Percentiles rank a stretch among this genome's conserved stretches.
These are phyloP conservation scores for Eubasilissa splendida DNA, from an alignment of 2,888 invertebrate genomes.

Conservation along the genomic window DNA sequence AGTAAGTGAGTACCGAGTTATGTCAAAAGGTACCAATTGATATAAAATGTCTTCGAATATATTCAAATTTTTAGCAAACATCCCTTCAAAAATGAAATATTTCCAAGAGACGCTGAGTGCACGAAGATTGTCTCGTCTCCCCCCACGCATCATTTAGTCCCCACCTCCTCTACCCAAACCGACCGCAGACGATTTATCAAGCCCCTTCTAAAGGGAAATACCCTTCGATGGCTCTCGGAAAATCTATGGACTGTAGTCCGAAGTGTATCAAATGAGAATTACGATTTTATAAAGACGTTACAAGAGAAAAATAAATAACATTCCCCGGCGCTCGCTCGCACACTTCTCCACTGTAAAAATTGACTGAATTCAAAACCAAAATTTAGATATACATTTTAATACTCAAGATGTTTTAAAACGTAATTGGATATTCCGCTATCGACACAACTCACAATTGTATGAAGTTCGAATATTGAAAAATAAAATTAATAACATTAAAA, in stretches of 20 bases:
- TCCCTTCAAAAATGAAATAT: slow-evolving; percentile 21
- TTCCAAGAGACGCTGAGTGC: slow-evolving; percentile 1
- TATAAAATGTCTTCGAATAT: neutral
- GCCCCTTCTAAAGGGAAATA: slow-evolving; percentile 42
- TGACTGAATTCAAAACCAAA: too few species aligned
- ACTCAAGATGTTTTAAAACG: too few species aligned
- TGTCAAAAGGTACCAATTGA: too few species aligned
- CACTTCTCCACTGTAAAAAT: neutral
- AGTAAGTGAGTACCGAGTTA: too few species aligned
- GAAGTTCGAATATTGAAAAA: too few species aligned
- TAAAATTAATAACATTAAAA: too few species aligned
- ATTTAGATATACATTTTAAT: too few species aligned
- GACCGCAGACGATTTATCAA: slow-evolving; percentile 57
- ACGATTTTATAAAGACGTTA: slow-evolving; percentile 52
- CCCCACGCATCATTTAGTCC: slow-evolving; percentile 39
- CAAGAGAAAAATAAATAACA: slow-evolving; percentile 49
- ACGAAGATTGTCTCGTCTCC: slow-evolving; percentile 7
- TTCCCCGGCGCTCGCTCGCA: neutral
- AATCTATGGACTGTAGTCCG: slow-evolving; percentile 51
- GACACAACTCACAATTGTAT: too few species aligned
- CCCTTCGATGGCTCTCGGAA: slow-evolving; percentile 47
- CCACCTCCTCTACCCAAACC: slow-evolving; percentile 49
- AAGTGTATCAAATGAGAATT: slow-evolving; percentile 57
- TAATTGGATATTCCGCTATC: too few species aligned
- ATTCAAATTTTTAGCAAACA: slow-evolving; percentile 2